Evolutionary conservation across 2,888 invertebrate genomes (phyloP), one percentile per base, ranked within the genome.

Genomic region (Hemicrepidius hirtus): DNA sequence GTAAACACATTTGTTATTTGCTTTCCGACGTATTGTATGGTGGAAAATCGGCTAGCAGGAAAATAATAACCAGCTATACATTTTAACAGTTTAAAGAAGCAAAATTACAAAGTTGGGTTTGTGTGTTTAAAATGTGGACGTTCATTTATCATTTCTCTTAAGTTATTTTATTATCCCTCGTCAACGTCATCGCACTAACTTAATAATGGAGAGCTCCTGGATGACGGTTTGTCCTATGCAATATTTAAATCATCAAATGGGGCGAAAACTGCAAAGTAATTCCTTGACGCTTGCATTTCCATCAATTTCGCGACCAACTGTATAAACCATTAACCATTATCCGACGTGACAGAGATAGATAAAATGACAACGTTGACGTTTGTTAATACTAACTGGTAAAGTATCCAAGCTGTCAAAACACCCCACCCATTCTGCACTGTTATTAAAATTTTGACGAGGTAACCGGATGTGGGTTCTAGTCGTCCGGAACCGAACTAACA

Each of bases 261-360:
- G 83, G 84, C 73, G 78, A 83, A 84, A 84, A 82, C 74, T 83
- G 84, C 84, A 84, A 72, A 82, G 84, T 84, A 84, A 84, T 79
- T 80, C 66, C 41, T 44, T 44, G 60, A 3, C 18, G 65, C 69
- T 35, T 60, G 71, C 70, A 65, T 71, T 74, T 73, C 70, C 74
- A 73, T 74, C 68, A 70, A 71, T 74, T 65, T 71, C 55, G 72
- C 67, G 35, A 65, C 60, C 73, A 74, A 74, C 75, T 71, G 71
- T 63, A 44, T 63, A 72, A 67, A 70, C 66, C 49, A 67, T 65
- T 68, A 71, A 72, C 71, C 60, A 75, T 76, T 73, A 74, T 75
- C 68, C 16, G 13, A 65, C 63, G 63, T 59, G 73, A 18, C 20
- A 63, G 68, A 71, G 69, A 75, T 67, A 70, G 68, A 75, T 67